phyloP scores from a whole-genome alignment of 1,140 invertebrate genomes.

The Drosophila sechellia region DNA sequence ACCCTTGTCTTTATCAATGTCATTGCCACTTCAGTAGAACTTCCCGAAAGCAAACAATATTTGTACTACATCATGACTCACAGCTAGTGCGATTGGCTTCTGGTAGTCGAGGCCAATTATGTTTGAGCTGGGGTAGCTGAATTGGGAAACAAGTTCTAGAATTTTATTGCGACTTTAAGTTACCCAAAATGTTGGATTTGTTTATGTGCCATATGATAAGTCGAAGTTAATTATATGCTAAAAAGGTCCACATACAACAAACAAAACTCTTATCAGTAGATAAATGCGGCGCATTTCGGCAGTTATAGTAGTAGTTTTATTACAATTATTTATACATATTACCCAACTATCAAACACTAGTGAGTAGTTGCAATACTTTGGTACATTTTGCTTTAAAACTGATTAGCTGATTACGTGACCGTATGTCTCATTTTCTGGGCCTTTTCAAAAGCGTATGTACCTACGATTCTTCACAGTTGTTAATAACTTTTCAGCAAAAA shows the following conservation, averaged over 20 bases:
- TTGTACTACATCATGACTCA: conserved; percentile 30
- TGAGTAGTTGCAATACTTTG: too few relatives aligned
- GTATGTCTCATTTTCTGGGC: conserved; percentile 11
- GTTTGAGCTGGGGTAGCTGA: conserved; percentile 17
- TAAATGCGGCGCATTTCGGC: background rate
- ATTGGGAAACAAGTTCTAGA: conserved; percentile 12
- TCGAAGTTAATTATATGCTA: conserved; percentile 18
- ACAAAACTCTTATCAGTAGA: conserved; percentile 22
- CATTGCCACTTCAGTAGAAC: conserved; percentile 42
- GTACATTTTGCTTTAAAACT: background rate
- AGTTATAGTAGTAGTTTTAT: background rate
- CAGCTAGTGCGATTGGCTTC: conserved; percentile 1
- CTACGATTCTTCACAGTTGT: conserved; percentile 14
- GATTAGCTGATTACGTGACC: conserved; percentile 14
- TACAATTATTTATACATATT: background rate
- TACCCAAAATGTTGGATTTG: conserved; percentile 9
- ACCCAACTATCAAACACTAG: too few relatives aligned
- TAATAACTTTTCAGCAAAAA: conserved; percentile 14
- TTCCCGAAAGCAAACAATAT: conserved; percentile 33
- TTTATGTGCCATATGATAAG: background rate
- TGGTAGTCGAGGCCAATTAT: conserved; percentile 38
- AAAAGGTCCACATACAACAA: conserved; percentile 11
- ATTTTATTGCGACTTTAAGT: conserved; percentile 1
- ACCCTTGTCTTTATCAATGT: conserved; percentile 40
- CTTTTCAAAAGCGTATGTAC: conserved; percentile 22